Evolutionary conservation across 2,888 invertebrate species (phyloP).

Genomic region (Andrena marginata): DNA sequence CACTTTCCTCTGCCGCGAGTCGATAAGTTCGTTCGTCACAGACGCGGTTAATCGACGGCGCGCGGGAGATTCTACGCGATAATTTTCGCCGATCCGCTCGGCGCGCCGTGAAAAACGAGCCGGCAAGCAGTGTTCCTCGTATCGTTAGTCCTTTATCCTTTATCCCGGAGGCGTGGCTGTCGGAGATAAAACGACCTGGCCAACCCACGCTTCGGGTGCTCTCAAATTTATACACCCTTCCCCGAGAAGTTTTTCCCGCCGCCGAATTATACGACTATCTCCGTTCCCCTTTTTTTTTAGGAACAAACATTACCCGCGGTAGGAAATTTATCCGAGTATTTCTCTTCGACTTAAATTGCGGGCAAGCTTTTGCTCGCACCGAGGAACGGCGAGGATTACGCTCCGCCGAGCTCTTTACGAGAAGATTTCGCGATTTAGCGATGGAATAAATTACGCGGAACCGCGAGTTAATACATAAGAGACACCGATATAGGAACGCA

Average conservation of each 20-base stretch:
- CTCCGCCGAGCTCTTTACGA: not conserved
- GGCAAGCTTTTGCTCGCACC: not conserved
- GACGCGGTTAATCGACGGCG: too few relatives aligned
- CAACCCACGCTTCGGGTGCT: conserved; percentile 40
- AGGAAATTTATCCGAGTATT: conserved; percentile 38
- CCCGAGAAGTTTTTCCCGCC: conserved; percentile 15
- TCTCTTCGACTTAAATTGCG: conserved; percentile 28
- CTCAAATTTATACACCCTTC: conserved; percentile 53
- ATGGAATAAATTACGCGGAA: not conserved
- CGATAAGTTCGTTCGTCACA: not conserved
- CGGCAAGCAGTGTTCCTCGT: conserved; percentile 15
- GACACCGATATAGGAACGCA: too few relatives aligned
- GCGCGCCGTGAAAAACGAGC: not conserved
- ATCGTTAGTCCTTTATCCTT: conserved; percentile 63
- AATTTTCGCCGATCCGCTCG: not conserved
- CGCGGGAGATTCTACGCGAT: not conserved
- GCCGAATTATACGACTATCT: conserved; percentile 29
- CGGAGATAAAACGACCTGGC: conserved; percentile 52
- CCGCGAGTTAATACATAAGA: not conserved
- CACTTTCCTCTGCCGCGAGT: conserved; percentile 17
- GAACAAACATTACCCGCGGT: conserved; percentile 15
- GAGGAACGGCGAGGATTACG: conserved; percentile 28
- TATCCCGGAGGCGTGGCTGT: conserved; percentile 35
- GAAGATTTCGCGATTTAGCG: not conserved
- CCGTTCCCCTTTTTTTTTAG: not conserved